A percentile compares a stretch with the other conserved stretches of the same genome.
These are phyloP conservation scores for Neotoma lepida DNA, from an alignment of 2,113 vertebrate species.

Conservation along the genomic window DNA sequence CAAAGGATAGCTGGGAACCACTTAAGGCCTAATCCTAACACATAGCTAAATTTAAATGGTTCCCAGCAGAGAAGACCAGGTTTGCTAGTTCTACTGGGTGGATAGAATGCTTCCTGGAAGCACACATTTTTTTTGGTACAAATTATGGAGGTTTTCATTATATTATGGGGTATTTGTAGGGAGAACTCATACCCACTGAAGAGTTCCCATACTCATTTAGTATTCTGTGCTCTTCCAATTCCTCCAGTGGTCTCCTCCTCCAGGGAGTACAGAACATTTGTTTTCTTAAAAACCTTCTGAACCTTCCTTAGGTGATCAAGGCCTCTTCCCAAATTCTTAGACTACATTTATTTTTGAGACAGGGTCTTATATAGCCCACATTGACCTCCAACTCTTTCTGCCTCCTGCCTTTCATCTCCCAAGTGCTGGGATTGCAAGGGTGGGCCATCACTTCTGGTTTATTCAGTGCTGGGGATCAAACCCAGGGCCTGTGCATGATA, in stretches of 20 bases:
- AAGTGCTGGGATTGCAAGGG: background rate
- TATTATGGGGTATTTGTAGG: background rate
- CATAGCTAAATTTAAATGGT: background rate
- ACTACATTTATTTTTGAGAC: too few species aligned
- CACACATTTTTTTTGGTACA: background rate
- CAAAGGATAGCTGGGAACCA: background rate
- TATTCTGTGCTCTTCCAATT: background rate
- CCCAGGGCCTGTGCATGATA: background rate
- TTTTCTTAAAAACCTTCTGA: background rate
- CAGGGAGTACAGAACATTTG: background rate
- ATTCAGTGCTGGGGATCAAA: background rate
- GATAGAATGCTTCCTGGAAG: background rate
- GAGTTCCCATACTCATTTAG: background rate
- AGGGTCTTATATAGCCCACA: background rate
- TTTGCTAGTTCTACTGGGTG: background rate
- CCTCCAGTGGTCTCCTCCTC: background rate
- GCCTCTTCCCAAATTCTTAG: background rate
- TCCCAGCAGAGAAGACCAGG: background rate
- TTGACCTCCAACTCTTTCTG: background rate
- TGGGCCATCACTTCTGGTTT: background rate
- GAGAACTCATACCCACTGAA: background rate
- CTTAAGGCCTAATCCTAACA: background rate
- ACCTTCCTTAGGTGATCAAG: background rate
- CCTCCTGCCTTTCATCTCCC: background rate
- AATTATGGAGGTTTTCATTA: background rate